Conservation (phyloP, 2,797 vertebrate species). For the Hyperoplus immaculatus region DNA sequence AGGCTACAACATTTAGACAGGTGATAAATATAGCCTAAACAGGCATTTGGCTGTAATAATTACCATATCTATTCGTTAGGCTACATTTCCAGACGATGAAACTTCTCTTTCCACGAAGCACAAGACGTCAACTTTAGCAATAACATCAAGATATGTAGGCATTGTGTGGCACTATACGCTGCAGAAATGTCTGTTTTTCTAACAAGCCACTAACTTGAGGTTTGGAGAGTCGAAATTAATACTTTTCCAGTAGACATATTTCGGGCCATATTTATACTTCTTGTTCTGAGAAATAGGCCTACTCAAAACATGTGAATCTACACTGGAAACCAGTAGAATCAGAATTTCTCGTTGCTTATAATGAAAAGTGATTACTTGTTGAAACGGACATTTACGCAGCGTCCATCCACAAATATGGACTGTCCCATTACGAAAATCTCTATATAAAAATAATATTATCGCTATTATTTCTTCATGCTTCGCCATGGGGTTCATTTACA, state of each 20-base stretch:
- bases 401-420: slow-evolving; percentile 76
- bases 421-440: slow-evolving; percentile 65
- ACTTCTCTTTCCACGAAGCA: slow-evolving; percentile 65
- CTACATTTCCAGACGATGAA: slow-evolving; percentile 62
- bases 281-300: slow-evolving; percentile 17
- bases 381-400: slow-evolving; percentile 58
- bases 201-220: slow-evolving; percentile 42
- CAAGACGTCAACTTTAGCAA: slow-evolving; percentile 53
- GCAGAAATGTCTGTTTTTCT: slow-evolving; percentile 46
- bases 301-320: neutral
- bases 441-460: slow-evolving; percentile 58
- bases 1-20: slow-evolving; percentile 44
- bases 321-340: slow-evolving; percentile 4
- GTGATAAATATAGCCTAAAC: slow-evolving; percentile 68
- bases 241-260: slow-evolving; percentile 17
- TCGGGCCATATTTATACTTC: slow-evolving; percentile 32
- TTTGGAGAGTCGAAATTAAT: neutral
- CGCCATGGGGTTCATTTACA: slow-evolving; percentile 80
- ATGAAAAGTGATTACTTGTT: slow-evolving; percentile 41
- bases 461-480: slow-evolving; percentile 54
- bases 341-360: neutral
- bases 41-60: slow-evolving; percentile 56
- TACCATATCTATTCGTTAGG: slow-evolving; percentile 48
- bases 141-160: slow-evolving; percentile 75
- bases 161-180: slow-evolving; percentile 56